Base-by-base conservation (phyloP, 2,113 vertebrate species). In the Passer montanus region DNA sequence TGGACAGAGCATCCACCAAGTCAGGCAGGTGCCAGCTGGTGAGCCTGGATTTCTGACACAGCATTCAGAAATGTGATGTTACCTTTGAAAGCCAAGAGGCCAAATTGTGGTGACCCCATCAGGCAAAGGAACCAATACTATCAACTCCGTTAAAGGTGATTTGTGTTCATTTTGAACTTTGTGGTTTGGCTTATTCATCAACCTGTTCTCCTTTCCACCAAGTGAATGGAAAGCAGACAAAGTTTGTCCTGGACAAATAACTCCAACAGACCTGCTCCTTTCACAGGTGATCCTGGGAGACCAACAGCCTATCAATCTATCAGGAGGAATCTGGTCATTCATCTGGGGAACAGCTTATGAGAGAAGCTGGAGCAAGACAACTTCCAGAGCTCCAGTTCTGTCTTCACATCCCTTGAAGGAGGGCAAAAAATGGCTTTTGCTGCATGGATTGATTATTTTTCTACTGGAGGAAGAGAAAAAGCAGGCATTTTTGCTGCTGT, bases 111-210 rank as follows among this genome's bases (percentile, higher is more conserved):
- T 80, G 68, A 81, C 64, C 64, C 49, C 68, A 60, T 72, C 47
- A 78, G 49, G 44, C 70, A 92, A 85, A 92, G 46, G 31, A 90
- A 87, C 39, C 47, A 87, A 41, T n/a, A 39, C 39, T 30, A 58
- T 69, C 55, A 66, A 55, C 35, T 63, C 33, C 70, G 47, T 81
- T 56, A 63, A 78, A 93, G 72, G 67, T 82, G 62, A 94, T 93
- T 95, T 83, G 70, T 74, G 50, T 31, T 91, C 68, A 59, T 77
- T 83, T 67, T 84, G 85, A 93, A 73, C 81, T 66, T 55, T 76
- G 49, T 86, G 43, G 69, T 76, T 90, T 87, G 72, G 58, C 28
- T 91, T 90, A 91, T 87, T 67, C 64, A 84, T 84, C 92, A 95
- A 56, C 73, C 49, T 37, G 10, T 35, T 90, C 63, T 88, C 28